A percentile compares a stretch with the other conserved stretches of the same genome.
Evolutionary conservation across 1,140 invertebrate species (phyloP).

Genomic region (Drosophila pachea): DNA sequence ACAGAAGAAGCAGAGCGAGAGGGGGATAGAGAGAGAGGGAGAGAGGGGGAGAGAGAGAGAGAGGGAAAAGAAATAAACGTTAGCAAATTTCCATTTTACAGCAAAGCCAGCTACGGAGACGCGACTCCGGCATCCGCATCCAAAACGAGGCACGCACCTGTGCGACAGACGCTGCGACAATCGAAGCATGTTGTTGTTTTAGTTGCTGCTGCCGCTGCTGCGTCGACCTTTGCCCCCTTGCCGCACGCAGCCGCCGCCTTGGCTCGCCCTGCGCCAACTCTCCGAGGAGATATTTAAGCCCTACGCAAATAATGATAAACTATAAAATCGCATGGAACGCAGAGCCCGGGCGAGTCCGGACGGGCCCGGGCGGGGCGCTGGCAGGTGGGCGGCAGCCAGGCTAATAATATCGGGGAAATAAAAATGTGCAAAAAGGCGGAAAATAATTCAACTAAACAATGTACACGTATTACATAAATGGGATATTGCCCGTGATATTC

Average conservation of each 20-base stretch:
- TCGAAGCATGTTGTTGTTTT: conserved; percentile 56
- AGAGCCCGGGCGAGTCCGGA: background rate
- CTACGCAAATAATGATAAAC: conserved; percentile 77
- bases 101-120: conserved; percentile 53
- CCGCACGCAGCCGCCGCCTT: conserved; percentile 24
- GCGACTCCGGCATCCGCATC: conserved; percentile 22
- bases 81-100: conserved; percentile 75
- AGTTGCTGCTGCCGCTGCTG: conserved; percentile 24
- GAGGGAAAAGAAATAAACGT: conserved; percentile 69
- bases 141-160: conserved; percentile 42
- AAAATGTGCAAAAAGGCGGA: conserved; percentile 73
- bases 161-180: conserved; percentile 59
- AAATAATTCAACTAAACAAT: conserved; percentile 77
- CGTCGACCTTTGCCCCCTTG: conserved; percentile 20
- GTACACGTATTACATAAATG: conserved; percentile 77
- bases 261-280: conserved; percentile 40
- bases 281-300: conserved; percentile 64
- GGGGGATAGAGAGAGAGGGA: background rate
- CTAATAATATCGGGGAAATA: conserved; percentile 73
- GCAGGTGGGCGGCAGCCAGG: conserved; percentile 21
- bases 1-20: background rate
- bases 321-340: conserved; percentile 69
- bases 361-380: background rate
- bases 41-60: background rate
- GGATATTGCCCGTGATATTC: conserved; percentile 68